Evolutionary conservation across 2,797 vertebrate genomes (phyloP).

Genomic region (Pantherophis vulpinus): DNA sequence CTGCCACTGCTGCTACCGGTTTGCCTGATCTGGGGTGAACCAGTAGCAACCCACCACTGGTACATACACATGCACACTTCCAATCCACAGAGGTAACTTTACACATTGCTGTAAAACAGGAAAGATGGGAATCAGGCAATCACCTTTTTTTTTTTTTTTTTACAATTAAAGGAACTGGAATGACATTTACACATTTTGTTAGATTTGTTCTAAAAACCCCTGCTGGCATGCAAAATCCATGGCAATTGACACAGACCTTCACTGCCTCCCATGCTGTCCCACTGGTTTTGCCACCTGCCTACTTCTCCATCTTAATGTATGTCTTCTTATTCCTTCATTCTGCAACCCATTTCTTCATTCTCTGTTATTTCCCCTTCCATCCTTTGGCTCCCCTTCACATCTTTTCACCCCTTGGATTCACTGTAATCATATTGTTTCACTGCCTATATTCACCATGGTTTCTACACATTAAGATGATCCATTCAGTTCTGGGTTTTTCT

Average conservation of each 20-base stretch:
- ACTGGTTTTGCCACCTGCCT: no score
- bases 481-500: not conserved
- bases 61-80: no score
- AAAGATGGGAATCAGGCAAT: not conserved
- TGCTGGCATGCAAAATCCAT: not conserved
- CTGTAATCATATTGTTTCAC: no score
- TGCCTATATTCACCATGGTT: not conserved
- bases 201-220: not conserved
- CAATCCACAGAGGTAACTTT: not conserved
- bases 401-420: no score
- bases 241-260: not conserved
- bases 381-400: no score
- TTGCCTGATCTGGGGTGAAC: no score
- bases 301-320: no score
- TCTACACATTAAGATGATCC: not conserved
- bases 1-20: accelerated
- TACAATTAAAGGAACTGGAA: not conserved
- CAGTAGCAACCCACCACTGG: no score
- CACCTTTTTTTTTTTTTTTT: not conserved
- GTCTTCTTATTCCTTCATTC: no score
- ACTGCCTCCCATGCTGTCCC: not conserved
- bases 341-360: no score
- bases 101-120: not conserved
- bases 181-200: not conserved
- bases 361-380: no score